Evolutionary conservation across 1,140 invertebrate genomes (phyloP).

Genomic region (Ostrea edulis): DNA sequence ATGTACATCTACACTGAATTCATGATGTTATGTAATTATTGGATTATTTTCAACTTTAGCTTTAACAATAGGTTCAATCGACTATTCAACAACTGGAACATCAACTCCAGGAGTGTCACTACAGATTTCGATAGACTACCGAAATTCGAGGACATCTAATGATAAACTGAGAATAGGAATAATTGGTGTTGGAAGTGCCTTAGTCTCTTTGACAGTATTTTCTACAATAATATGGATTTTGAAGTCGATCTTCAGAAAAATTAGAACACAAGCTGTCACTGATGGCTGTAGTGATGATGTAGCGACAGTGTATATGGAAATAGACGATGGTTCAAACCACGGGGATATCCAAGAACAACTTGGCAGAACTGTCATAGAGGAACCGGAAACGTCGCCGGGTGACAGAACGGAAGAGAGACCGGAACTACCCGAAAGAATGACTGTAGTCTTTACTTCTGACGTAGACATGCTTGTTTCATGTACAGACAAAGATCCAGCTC

Average conservation of each 20-base stretch:
- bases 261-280: not conserved
- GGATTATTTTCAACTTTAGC: not conserved
- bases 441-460: not conserved
- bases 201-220: not conserved
- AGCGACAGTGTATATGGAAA: constrained; percentile 2
- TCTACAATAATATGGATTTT: not conserved
- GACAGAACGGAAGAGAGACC: not conserved
- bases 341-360: not conserved
- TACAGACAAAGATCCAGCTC: not conserved
- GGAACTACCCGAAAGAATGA: not conserved
- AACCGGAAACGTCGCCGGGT: not conserved
- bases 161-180: not conserved
- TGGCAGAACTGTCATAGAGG: not conserved
- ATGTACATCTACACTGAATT: not conserved
- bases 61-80: not conserved
- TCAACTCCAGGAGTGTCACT: not conserved
- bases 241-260: not conserved
- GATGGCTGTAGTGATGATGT: too few relatives aligned
- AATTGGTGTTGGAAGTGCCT: not conserved
- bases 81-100: not conserved
- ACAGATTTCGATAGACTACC: not conserved
- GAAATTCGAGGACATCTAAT: not conserved
- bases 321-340: not conserved
- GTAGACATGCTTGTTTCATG: not conserved
- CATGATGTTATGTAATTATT: not conserved